These are phyloP conservation scores for Aphodius granarius DNA, from an alignment of 2,888 invertebrate species.

Conservation along the genomic window DNA sequence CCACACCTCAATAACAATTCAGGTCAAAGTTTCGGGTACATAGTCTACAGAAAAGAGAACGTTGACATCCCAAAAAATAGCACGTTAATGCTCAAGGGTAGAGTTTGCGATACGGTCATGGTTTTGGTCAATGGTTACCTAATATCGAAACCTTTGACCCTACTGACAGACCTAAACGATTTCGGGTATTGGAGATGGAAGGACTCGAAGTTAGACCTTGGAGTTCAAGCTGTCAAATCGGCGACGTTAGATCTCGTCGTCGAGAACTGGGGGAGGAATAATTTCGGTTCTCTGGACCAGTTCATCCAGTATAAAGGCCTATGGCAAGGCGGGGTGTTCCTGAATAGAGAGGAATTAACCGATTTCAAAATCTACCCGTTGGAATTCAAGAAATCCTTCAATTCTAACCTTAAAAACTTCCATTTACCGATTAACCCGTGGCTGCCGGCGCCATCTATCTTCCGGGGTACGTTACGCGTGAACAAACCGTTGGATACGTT, in stretches of 20 bases:
- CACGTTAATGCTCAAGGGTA: constrained; percentile 48
- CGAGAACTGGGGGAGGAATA: constrained; percentile 84
- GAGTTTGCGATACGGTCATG: constrained; percentile 57
- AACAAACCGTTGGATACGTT: constrained; percentile 71
- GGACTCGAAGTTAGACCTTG: constrained; percentile 41
- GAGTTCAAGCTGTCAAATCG: constrained; percentile 32
- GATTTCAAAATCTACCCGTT: constrained; percentile 57
- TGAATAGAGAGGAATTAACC: constrained; percentile 50
- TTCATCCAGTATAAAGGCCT: constrained; percentile 52
- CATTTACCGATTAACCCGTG: constrained; percentile 34
- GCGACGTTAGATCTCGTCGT: constrained; percentile 52
- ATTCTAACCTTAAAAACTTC: constrained; percentile 46
- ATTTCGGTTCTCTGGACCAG: constrained; percentile 55
- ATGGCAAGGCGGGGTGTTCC: constrained; percentile 51
- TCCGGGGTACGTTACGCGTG: constrained; percentile 56
- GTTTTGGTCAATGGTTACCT: constrained; percentile 54
- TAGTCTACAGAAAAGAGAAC: constrained; percentile 56
- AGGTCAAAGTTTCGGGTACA: constrained; percentile 61
- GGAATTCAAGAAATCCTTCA: constrained; percentile 57
- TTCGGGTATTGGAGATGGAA: constrained; percentile 50
- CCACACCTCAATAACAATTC: constrained; percentile 63
- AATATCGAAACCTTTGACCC: constrained; percentile 47
- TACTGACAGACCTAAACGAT: constrained; percentile 41
- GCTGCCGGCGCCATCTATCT: constrained; percentile 59
- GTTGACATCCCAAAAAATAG: constrained; percentile 42